Evolutionary conservation across 2,797 vertebrate genomes (phyloP), one percentile per base, ranked within the genome.

Genomic region (Thunnus albacares): DNA sequence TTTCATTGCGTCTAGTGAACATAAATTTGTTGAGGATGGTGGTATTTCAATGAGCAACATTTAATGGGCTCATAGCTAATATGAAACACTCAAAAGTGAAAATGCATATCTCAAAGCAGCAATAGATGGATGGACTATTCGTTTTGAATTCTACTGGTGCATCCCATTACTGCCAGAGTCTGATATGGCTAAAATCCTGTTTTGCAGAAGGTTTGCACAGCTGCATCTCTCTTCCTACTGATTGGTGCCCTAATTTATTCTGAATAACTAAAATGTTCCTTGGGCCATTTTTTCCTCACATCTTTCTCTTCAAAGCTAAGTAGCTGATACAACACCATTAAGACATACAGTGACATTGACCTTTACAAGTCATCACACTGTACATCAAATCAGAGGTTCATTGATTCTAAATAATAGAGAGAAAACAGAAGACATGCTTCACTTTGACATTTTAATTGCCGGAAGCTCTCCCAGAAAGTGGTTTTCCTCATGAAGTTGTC

Each of bases 181-280:
- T 66, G 22, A 60, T 24, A 28, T 55, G 12, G 41, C 47, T 60
- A 6, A 62, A 73, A 59, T 55, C 57, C 49, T 69, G 20, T 62
- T 66, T 45, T 43, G 18, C 26, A 41, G 13, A 41, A 17, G 24
- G 6, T 22, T 49, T 10, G 13, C 59, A 45, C 24, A 35, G 41
- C 55, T 60, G 9, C 33, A 7, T 47, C 59, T 51, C 63, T 67
- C 30, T n/a, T 75, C 15, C 13, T 0, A 3, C 17, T 45, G 47
- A 33, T 49, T 2, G 3, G n/a, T 57, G 49, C 57, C 41, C 62
- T 68, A 0, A 53, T 58, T 74, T 55, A 64, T 38, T 71, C 59
- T 41, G 15, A 59, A 45, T 9, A 43, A 7, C 7, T 65, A 1
- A 56, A 49, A 35, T 43, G 5, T 33, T 65, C 6, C 18, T 2